Base-by-base conservation (phyloP, 2,888 invertebrate genomes). In the Oscheius sp. region DNA sequence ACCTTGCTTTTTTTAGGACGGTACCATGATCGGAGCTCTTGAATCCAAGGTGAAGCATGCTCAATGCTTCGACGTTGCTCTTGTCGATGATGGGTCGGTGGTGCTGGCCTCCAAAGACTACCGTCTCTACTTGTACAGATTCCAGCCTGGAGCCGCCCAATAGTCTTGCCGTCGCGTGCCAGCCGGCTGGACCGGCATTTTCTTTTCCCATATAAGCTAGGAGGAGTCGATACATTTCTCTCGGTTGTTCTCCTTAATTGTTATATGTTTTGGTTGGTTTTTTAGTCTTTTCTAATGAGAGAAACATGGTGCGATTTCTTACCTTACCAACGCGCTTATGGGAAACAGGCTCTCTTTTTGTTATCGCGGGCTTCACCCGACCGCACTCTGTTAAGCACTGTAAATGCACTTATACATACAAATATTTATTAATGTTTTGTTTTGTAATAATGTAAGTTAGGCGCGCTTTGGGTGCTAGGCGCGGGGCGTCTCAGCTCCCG, bases 51-150 rank as follows among this genome's bases (percentile, higher is more conserved):
- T 98, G 76, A 98, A 98, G 89, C 98, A 98, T 88, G 97, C 98
- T 65, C 98, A 98, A 89, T 98, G 98, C 90, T 98, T 97, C 89
- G 98, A 98, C 88, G 97, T 98, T 70, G 95, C 97, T 53, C 91
- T 98, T 58, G 96, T 97, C 94, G 96, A 96, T 87, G 97, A 97
- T 87, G 96, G 96, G 42, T 95, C 95, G 65, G 96, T 98, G 69
- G 97, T 98, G 52, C 91, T 98, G 84, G 97, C 97, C 81, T 96
- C 96, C 90, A 98, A 98, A 90, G 98, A 98, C 88, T 98, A 97
- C 81, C 92, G 97, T 74, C 92, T 98, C 78, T 98, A 98, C 91
- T 95, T 98, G 88, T 98, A 98, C 90, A 94, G 96, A 88, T 97
- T 97, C 73, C 37, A 72, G 33, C 74, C 71, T n/a, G 69, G 69